Base-by-base conservation (phyloP, 2,888 invertebrate genomes). In the Eristalis intricaria region DNA sequence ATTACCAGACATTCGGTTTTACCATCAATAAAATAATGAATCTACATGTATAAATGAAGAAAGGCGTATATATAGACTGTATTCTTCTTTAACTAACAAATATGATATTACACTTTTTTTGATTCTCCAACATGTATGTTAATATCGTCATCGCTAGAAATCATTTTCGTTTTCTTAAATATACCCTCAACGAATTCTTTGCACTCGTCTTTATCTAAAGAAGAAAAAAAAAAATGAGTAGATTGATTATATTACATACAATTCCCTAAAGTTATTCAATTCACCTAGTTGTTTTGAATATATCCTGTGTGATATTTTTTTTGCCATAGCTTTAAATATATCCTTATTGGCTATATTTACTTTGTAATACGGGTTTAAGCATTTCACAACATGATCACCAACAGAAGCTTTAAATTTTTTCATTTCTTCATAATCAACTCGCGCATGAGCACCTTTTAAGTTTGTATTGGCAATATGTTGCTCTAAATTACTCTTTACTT, bases 291-390 rank as follows among this genome's bases (percentile, higher is more conserved):
- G 65, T 29, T 82, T 87, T 11, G 71, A 76, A 75, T 77, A 87
- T 23, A 86, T 76, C 89, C 84, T 89, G 91, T 90, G 90, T 2
- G 92, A 92, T 63, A 92, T 90, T 35, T 91, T 90, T 79, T 92
- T 92, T 22, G 92, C 92, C 50, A 92, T 81, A 0, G 91, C 89
- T 84, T 92, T 92, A 68, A 92, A 92, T 0, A 91, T 79, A 35
- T 92, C 92, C 74, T 91, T 92, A 75, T 91, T 90, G 35, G 91
- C 90, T 65, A 92, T 92, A 83, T 92, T 92, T 2, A 90, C 89
- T 79, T 92, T 92, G 29, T 92, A 92, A 70, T 92, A 92, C 0
- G 92, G 92, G 90, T 92, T 92, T 4, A 92, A 60, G 35, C 87
- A 87, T 43, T 84, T 87, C 1, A 90, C 89, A 88, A 90, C 69